Evolutionary conservation across 2,797 vertebrate species (phyloP).

Genomic region (Diceros bicornis): DNA sequence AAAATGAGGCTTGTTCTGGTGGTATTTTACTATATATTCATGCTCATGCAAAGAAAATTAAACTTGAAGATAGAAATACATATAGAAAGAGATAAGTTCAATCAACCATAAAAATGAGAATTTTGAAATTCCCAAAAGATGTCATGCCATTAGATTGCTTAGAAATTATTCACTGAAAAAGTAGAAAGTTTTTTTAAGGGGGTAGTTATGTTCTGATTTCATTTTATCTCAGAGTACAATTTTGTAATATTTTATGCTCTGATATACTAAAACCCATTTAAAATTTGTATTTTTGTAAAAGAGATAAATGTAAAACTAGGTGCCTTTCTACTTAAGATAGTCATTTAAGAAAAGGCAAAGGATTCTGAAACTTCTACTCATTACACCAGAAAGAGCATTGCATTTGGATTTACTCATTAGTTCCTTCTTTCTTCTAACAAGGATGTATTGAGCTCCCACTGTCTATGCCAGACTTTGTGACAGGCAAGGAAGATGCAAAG

Average conservation of each 20-base stretch:
- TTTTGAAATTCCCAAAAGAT: slow-evolving; percentile 13
- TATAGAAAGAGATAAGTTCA: neutral
- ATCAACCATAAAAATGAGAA: neutral
- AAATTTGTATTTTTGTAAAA: neutral
- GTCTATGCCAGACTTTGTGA: neutral
- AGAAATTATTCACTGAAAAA: neutral
- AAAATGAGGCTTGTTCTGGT: neutral
- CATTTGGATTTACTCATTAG: neutral
- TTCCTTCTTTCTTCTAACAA: neutral
- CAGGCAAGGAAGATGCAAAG: neutral
- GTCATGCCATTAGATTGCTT: neutral
- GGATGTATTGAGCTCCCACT: neutral
- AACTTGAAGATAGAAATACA: neutral
- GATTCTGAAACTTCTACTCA: neutral
- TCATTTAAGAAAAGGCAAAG: neutral
- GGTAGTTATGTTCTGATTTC: neutral
- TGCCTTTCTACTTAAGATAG: neutral
- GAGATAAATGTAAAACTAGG: neutral
- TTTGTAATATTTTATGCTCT: neutral
- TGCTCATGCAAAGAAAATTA: slow-evolving; percentile 48
- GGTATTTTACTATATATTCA: neutral
- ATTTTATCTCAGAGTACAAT: neutral
- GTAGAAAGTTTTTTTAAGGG: neutral
- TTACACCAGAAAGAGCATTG: neutral
- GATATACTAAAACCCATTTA: neutral